Evolutionary conservation across 2,888 invertebrate genomes (phyloP), one percentile per base, ranked within the genome.

Genomic region (Drosophila longiperda): DNA sequence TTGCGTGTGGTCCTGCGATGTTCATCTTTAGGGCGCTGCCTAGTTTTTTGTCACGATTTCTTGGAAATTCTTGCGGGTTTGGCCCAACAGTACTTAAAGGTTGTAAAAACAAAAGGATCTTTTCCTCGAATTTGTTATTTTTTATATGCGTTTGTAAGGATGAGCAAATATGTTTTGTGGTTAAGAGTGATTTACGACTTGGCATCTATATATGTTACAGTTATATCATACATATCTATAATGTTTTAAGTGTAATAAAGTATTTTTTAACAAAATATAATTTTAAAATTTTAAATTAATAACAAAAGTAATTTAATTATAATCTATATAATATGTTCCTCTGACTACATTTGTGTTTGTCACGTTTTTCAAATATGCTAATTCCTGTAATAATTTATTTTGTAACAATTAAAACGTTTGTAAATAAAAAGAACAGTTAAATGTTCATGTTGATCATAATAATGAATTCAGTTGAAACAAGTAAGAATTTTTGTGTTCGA

Each of bases 1-100:
- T 70, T 69, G 72, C 58, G 78, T 73, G 83, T 74, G 83, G 75
- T 80, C 68, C 71, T 15, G 2, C 40, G 38, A 3, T 55, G 58
- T 53, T 32, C 33, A 20, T 63, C 26, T 38, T 53, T 33, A 36
- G n/a, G 53, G 15, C 38, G 49, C 8, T 49, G 45, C 17, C 15
- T 33, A 23, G 17, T 65, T 62, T 69, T 64, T 73, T 67, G 63
- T 67, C 50, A 42, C 42, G 64, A 59, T 60, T 88, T 64, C 66
- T 50, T 17, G 69, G 75, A 83, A 88, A 58, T 64, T 62, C 48
- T 7, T 26, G 38, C 17, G 58, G 36, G 36, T 38, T 26, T 8
- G 12, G 11, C 11, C 7, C 29, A 20, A 29, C 8, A 58, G 20
- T 45, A 29, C 8, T 29, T 17, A 7, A 5, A 61, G 29, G 1